Evolutionary conservation across 37 sponge, comb jelly and placozoan species (phyloP), one percentile per base, ranked within the genome.

Genomic region (Lycopodina hypogea): DNA sequence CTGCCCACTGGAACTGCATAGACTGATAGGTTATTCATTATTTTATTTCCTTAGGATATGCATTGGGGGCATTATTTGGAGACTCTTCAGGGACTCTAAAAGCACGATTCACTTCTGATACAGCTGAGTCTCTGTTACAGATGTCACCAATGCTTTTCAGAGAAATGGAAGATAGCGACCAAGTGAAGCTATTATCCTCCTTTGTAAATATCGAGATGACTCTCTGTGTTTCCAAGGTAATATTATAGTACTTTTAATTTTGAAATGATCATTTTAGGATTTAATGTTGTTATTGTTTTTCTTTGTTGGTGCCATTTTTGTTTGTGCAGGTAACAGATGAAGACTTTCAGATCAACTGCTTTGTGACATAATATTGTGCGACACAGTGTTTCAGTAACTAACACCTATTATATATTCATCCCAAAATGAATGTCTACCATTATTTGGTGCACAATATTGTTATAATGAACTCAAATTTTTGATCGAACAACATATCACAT

Each of bases 191-290:
- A 7, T 40, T 70, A 23, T 70, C 71, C 22, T 70, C 42, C 26
- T 45, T 70, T 24, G 14, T 70, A 19, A 36, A 70, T 23, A 45
- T 40, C n/a, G 48, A 45, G 37, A 40, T 70, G 45, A 70, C 26
- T 30, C 22, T 45, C 33, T 70, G 71, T 22, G 41, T 70, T 26
- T 70, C 71, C 71, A 70, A 70, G 71, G 71, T 70, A 45, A n/a
- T n/a, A n/a, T n/a, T n/a, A n/a, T n/a, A n/a, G n/a, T n/a, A n/a
- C n/a, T n/a, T n/a, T n/a, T n/a, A 60, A 28, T n/a, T 15, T 60
- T 60, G 62, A n/a, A 12, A 29, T 60, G 62, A 60, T 45, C 9
- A 45, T 45, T 45, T 45, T 45, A 45, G 9, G 4, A 45, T 45
- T 45, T 45, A 45, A 45, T 45, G 9, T 45, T 45, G 24, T 60